Percentiles rank a stretch among this genome's conserved stretches.
phyloP scores from a whole-genome alignment of 2,797 vertebrate genomes.

The Chelon labrosus region DNA sequence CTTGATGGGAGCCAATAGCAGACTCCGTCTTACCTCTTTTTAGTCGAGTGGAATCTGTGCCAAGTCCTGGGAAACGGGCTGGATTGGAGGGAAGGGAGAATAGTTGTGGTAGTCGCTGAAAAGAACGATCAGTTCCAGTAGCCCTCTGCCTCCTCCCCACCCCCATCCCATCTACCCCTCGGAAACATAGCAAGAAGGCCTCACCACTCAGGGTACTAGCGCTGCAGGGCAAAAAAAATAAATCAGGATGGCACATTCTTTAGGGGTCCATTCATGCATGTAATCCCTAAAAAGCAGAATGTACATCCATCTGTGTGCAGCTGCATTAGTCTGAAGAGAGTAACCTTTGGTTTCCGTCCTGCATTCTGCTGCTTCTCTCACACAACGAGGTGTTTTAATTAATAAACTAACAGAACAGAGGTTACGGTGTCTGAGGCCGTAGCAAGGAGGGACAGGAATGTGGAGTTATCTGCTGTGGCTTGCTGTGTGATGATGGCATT shows the following conservation, averaged over 20 bases:
- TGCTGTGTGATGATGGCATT: no score
- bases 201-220: conserved; percentile 46
- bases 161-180: not conserved
- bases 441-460: no score
- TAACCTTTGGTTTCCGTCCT: no score
- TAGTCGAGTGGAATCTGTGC: conserved; percentile 42
- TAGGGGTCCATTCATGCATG: conserved; percentile 61
- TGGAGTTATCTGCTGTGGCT: no score
- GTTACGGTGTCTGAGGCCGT: no score
- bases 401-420: no score
- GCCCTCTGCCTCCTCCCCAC: not conserved
- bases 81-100: conserved; percentile 60
- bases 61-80: conserved; percentile 63
- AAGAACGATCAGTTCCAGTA: conserved; percentile 61
- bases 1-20: conserved; percentile 40
- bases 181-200: conserved; percentile 41
- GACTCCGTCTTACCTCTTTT: conserved; percentile 18
- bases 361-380: not conserved
- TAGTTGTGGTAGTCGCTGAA: conserved; percentile 58
- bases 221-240: conserved; percentile 62
- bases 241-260: conserved; percentile 75
- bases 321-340: conserved; percentile 17
- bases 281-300: conserved; percentile 52
- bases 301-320: not conserved
- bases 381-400: not conserved